These are phyloP conservation scores for Chorisops tibialis DNA, from an alignment of 2,888 invertebrate genomes.

Conservation along the genomic window DNA sequence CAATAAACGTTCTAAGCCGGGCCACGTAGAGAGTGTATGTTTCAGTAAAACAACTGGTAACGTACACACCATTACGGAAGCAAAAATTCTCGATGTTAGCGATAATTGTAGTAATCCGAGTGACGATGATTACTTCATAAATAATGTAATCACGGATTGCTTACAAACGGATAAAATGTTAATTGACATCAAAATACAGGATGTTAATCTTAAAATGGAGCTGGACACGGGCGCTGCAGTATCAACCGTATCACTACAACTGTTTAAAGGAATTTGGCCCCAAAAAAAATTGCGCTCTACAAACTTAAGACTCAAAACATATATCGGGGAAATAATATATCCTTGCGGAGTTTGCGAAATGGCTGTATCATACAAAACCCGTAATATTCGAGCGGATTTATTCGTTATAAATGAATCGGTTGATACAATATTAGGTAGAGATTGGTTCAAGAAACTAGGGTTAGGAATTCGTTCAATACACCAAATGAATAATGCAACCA, in stretches of 20 bases:
- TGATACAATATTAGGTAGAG: no score
- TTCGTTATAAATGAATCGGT: slow-evolving; percentile 21
- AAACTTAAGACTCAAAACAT: slow-evolving; percentile 20
- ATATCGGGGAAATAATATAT: slow-evolving; percentile 25
- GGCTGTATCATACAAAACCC: not conserved
- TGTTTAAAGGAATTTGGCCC: not conserved
- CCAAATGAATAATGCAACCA: no score
- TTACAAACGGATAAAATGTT: not conserved
- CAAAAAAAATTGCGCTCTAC: slow-evolving; percentile 14
- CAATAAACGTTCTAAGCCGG: slow-evolving; percentile 5
- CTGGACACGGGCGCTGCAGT: slow-evolving; percentile 14
- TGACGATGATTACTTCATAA: slow-evolving; percentile 7
- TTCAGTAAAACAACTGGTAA: not conserved
- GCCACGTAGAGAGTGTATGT: slow-evolving; percentile 11
- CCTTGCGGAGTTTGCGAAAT: slow-evolving; percentile 6
- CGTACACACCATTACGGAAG: not conserved
- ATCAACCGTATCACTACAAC: slow-evolving; percentile 10
- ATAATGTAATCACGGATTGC: not conserved
- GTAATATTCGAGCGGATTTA: not conserved
- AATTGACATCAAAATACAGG: not conserved
- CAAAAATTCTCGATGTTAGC: not conserved
- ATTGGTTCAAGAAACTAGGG: no score
- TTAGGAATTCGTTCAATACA: no score
- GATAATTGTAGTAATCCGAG: not conserved
- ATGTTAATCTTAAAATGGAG: slow-evolving; percentile 4